Evolutionary conservation across 2,888 invertebrate species (phyloP).

Genomic region (Netelia fuscicornis): DNA sequence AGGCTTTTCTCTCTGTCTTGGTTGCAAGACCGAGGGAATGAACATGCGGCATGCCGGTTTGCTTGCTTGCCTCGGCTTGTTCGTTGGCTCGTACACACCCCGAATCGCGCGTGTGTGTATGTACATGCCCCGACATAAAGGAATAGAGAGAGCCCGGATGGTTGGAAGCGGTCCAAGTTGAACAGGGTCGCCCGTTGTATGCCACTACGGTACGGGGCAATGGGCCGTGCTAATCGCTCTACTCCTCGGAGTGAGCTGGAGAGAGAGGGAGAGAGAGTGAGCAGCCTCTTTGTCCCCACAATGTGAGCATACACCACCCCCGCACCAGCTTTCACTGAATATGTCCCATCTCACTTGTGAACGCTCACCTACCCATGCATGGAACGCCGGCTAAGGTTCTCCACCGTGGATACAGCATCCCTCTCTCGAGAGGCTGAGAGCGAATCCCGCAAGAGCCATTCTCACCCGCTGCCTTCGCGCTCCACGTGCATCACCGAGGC

Average conservation of each 20-base stretch:
- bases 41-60: conserved; percentile 64
- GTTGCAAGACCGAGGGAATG: conserved; percentile 56
- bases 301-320: conserved; percentile 57
- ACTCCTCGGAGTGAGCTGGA: conserved; percentile 72
- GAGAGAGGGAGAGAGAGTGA: conserved; percentile 37
- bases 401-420: conserved; percentile 42
- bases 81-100: conserved; percentile 50
- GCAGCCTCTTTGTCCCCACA: conserved; percentile 67
- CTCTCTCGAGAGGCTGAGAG: conserved; percentile 10
- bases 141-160: conserved; percentile 73
- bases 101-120: conserved; percentile 19
- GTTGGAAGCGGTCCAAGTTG: conserved; percentile 82
- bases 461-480: conserved; percentile 39
- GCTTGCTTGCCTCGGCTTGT: conserved; percentile 57
- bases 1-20: conserved; percentile 42
- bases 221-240: conserved; percentile 83
- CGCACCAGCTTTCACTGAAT: conserved; percentile 44
- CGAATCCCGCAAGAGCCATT: conserved; percentile 41
- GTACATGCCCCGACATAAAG: conserved; percentile 73
- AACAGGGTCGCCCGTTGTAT: conserved; percentile 80
- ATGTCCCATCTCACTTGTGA: conserved; percentile 34
- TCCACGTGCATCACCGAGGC: conserved; percentile 57
- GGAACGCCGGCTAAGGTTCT: conserved; percentile 62
- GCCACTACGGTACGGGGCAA: conserved; percentile 79
- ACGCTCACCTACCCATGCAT: conserved; percentile 27